A percentile compares a stretch with the other conserved stretches of the same genome.
These are phyloP conservation scores for Helarctos malayanus DNA, from an alignment of 2,797 vertebrate species.

Conservation along the genomic window DNA sequence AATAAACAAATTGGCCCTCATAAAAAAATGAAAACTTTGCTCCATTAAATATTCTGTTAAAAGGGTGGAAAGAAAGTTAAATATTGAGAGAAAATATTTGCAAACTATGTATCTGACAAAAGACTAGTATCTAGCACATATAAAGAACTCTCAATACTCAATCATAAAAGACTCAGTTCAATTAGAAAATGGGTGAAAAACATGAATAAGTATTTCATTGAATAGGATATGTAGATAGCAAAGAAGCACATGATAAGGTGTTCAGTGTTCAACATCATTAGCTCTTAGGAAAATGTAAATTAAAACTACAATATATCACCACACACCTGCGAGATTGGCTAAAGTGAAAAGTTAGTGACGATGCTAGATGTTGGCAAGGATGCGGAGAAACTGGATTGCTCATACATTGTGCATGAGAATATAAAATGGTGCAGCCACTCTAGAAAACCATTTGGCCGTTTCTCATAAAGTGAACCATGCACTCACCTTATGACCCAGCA, in stretches of 20 bases:
- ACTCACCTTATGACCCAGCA: neutral
- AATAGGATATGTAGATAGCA: neutral
- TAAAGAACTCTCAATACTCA: neutral
- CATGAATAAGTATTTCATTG: neutral
- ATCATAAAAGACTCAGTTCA: neutral
- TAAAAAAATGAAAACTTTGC: slow-evolving; percentile 18
- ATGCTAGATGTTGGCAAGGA: neutral
- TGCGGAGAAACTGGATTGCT: neutral
- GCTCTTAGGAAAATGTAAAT: slow-evolving; percentile 37
- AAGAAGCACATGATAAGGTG: neutral
- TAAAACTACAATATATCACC: neutral
- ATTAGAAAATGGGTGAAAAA: neutral
- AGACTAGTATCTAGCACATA: neutral
- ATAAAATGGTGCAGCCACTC: neutral
- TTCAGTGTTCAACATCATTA: neutral
- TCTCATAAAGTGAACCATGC: slow-evolving; percentile 1
- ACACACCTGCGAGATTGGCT: neutral
- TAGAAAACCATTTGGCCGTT: neutral
- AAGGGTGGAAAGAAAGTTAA: neutral
- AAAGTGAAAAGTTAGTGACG: neutral
- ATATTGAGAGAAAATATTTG: slow-evolving; percentile 17
- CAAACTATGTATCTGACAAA: slow-evolving; percentile 5
- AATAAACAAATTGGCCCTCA: neutral
- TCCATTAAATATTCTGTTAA: neutral
- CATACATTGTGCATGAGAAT: neutral